phyloP scores from a whole-genome alignment of 2,888 invertebrate genomes.

The Stenolophus ochropezus region DNA sequence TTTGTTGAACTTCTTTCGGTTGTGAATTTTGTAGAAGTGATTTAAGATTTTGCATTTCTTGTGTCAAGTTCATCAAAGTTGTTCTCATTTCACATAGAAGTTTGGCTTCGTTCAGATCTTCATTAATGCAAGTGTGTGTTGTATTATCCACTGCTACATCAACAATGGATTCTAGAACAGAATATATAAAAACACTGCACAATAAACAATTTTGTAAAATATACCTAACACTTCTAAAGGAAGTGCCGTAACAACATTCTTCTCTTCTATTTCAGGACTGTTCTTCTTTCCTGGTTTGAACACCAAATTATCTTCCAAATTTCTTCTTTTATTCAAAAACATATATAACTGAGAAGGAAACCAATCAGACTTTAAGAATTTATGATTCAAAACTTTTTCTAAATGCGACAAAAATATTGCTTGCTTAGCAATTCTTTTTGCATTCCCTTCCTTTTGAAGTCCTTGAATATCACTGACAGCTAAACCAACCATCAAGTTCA shows the following conservation, averaged over 20 bases:
- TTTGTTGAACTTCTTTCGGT: neutral
- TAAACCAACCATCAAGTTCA: conserved; percentile 76
- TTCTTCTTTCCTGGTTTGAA: conserved; percentile 46
- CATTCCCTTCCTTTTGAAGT: conserved; percentile 67
- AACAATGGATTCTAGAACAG: conserved; percentile 45
- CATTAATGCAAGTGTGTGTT: conserved; percentile 18
- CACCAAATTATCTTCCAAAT: neutral
- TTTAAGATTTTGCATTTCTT: conserved; percentile 39
- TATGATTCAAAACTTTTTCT: conserved; percentile 67
- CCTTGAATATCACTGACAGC: conserved; percentile 76
- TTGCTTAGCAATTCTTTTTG: conserved; percentile 70
- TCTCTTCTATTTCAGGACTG: conserved; percentile 19
- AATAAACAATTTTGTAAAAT: too few relatives aligned
- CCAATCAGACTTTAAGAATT: conserved; percentile 47
- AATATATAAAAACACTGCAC: too few relatives aligned
- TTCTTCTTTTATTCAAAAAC: conserved; percentile 30
- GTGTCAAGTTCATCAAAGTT: conserved; percentile 18
- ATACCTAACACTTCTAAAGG: conserved; percentile 14
- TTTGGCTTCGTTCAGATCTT: conserved; percentile 23
- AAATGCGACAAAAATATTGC: conserved; percentile 70
- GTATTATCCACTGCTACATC: conserved; percentile 27
- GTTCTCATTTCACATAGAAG: conserved; percentile 11
- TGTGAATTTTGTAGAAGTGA: neutral
- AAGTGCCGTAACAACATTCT: neutral
- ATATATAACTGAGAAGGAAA: conserved; percentile 32